Evolutionary conservation across 2,113 vertebrate species (phyloP).

Genomic region (Otocyon megalotis): DNA sequence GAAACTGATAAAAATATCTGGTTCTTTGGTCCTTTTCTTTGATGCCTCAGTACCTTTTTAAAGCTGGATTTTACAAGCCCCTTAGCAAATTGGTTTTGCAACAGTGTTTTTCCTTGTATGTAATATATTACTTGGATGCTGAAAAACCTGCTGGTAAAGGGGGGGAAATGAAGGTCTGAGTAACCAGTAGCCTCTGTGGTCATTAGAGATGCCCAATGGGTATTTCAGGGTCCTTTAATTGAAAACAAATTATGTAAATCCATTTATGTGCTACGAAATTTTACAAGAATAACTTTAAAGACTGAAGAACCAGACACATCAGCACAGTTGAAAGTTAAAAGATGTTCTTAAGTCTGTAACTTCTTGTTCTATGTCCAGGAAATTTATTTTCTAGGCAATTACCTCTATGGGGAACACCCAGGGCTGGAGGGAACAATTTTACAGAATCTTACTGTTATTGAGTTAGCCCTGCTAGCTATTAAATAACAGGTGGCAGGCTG

Average conservation of each 20-base stretch:
- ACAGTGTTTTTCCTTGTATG: constrained; percentile 85
- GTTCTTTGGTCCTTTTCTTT: constrained; percentile 82
- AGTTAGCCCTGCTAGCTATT: constrained; percentile 77
- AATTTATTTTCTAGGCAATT: constrained; percentile 77
- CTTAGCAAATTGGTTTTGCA: constrained; percentile 87
- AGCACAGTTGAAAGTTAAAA: constrained; percentile 60
- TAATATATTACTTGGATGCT: constrained; percentile 83
- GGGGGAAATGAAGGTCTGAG: constrained; percentile 22
- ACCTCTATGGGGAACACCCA: constrained; percentile 72
- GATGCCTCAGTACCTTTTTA: constrained; percentile 84
- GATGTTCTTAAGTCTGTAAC: constrained; percentile 54
- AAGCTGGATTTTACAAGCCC: constrained; percentile 87
- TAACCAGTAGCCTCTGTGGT: constrained; percentile 76
- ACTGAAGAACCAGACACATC: constrained; percentile 3
- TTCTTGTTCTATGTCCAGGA: constrained; percentile 63
- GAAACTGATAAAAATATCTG: constrained; percentile 84
- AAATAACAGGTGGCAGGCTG: constrained; percentile 77
- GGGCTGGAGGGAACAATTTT: constrained; percentile 70
- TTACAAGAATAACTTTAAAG: constrained; percentile 40
- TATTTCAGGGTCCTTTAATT: constrained; percentile 55
- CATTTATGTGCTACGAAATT: neutral
- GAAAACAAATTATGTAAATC: constrained; percentile 62
- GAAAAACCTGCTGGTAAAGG: constrained; percentile 78
- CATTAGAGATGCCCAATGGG: constrained; percentile 72
- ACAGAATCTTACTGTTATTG: constrained; percentile 64